Conservation (phyloP, 2,113 vertebrate species). For the Actenoides lindsayi region DNA sequence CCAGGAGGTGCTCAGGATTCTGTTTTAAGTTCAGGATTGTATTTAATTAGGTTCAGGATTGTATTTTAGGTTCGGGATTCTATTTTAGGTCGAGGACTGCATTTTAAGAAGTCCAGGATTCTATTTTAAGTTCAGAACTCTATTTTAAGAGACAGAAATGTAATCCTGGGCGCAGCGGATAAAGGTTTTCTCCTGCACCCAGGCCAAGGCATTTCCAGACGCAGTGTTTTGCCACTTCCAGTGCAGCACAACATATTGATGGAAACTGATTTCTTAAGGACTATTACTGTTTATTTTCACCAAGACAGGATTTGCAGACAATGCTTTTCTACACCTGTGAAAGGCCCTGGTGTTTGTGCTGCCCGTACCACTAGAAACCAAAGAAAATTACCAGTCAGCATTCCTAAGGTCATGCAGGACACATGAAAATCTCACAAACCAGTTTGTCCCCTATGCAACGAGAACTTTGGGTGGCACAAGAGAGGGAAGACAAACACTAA, state of each 20-base stretch:
- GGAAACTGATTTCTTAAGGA: background rate
- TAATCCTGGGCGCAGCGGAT: background rate
- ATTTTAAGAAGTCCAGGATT: background rate
- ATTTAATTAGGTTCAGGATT: background rate
- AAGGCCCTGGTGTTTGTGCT: background rate
- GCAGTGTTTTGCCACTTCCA: background rate
- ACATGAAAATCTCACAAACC: background rate
- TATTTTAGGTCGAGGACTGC: background rate
- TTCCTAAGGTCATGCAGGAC: background rate
- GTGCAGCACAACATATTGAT: accelerated
- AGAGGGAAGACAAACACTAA: background rate
- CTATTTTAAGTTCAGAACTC: background rate
- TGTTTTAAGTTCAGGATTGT: background rate
- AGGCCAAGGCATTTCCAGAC: background rate
- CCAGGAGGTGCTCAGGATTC: background rate
- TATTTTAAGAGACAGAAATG: background rate
- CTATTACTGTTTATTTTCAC: background rate
- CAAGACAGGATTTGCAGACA: background rate
- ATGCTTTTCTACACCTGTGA: background rate
- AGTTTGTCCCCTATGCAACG: background rate
- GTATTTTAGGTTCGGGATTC: background rate
- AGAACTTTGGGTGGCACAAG: background rate
- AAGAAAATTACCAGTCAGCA: background rate
- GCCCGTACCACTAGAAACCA: background rate
- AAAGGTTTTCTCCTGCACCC: background rate